Evolutionary conservation across 2,888 invertebrate species (phyloP), one percentile per base, ranked within the genome.

Genomic region (Apocheima hispidaria): DNA sequence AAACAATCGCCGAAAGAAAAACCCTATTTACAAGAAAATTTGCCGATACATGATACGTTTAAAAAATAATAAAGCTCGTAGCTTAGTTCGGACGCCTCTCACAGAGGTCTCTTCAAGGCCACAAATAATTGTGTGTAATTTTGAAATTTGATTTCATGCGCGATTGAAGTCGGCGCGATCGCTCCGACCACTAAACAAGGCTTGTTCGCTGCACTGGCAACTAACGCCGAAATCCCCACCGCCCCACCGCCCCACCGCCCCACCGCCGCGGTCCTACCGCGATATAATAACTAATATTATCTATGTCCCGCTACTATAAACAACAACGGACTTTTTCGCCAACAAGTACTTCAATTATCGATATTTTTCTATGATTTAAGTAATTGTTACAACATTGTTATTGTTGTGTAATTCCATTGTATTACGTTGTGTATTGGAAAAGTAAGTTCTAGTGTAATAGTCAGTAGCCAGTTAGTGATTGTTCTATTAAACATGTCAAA

Each of bases 21-120:
- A 63, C 58, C 52, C 35, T 66, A 64, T 63, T 46, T 66, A 64
- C 53, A 57, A 60, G 53, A 57, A 60, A 64, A 65, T 60, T 46
- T 56, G 63, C 65, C 65, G 41, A 38, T 48, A 61, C 54, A 41
- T 52, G 55, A 58, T 60, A 61, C 10, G 9, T 43, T 43, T 46
- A 44, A 55, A 59, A 64, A 72, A 78, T n/a, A 79, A 77, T 79
- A 80, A 84, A 84, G 85, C 81, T 82, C 71, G 73, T 77, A 81
- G 78, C 81, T 73, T 78, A 80, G 72, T 74, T 73, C 69, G 59
- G 73, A 72, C 50, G 60, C 68, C 73, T 62, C 75, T 60, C 66
- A 54, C 61, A 57, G 69, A 70, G 78, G 73, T 51, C 14, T 73
- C 75, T 81, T 81, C 74, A 75, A 84, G 84, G 82, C 83, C 82